phyloP scores from a whole-genome alignment of 2,113 vertebrate genomes.

The Etheostoma cragini region DNA sequence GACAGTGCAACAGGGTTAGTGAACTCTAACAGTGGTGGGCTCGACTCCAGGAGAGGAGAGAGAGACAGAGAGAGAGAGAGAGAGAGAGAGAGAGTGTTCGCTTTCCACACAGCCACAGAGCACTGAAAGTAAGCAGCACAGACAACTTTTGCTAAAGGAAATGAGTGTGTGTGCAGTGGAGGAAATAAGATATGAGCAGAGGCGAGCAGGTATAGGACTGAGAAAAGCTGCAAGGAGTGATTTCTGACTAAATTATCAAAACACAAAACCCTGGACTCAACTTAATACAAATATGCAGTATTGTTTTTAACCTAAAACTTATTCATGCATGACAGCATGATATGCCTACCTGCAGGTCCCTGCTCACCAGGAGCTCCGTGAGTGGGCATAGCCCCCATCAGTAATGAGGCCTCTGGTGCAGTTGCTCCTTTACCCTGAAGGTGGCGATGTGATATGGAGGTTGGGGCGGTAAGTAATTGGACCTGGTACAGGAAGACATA shows the following conservation, averaged over 20 bases:
- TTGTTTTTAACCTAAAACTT: background rate
- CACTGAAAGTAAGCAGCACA: constrained; percentile 48
- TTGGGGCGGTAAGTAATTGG: constrained; percentile 80
- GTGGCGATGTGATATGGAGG: constrained; percentile 62
- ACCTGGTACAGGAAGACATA: constrained; percentile 83
- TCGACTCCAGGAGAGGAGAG: constrained; percentile 46
- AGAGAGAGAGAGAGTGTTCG: background rate
- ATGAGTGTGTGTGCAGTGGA: constrained; percentile 43
- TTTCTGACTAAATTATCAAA: constrained; percentile 46
- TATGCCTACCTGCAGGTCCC: constrained; percentile 81
- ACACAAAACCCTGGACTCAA: constrained; percentile 4
- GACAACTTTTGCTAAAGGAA: constrained; percentile 56
- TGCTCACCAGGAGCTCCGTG: constrained; percentile 87
- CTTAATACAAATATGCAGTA: constrained; percentile 18
- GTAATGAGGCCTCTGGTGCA: constrained; percentile 60
- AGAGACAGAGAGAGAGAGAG: no score
- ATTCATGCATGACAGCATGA: background rate
- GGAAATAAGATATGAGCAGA: constrained; percentile 63
- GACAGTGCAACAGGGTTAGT: constrained; percentile 36
- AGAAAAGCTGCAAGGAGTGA: constrained; percentile 31
- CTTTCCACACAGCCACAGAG: constrained; percentile 52
- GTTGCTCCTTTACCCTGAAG: constrained; percentile 55
- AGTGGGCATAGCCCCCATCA: constrained; percentile 85
- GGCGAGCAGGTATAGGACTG: constrained; percentile 47
- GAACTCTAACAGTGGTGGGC: constrained; percentile 42